Evolutionary conservation across 2,113 vertebrate genomes (phyloP).

Genomic region (Sturnira hondurensis): DNA sequence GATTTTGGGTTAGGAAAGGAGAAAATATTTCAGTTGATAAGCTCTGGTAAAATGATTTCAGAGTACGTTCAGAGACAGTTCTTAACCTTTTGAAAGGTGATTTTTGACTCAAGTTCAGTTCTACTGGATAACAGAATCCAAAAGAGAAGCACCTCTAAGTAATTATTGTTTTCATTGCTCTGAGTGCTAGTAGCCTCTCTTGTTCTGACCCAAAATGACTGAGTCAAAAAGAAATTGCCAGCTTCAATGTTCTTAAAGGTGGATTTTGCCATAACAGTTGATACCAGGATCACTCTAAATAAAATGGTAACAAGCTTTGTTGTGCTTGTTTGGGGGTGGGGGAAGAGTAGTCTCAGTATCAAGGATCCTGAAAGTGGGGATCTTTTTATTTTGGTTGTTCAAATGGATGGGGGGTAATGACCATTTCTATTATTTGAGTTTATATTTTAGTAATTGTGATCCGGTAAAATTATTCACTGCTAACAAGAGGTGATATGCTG

Average conservation of each 20-base stretch:
- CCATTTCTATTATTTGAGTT: not conserved
- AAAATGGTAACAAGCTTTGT: not conserved
- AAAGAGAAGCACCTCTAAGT: not conserved
- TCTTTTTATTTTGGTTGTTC: slow-evolving; percentile 29
- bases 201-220: not conserved
- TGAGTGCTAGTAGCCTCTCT: not conserved
- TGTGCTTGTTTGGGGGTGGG: not conserved
- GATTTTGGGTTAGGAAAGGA: not conserved
- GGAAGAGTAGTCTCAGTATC: not conserved
- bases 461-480: not conserved
- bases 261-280: not conserved
- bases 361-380: not conserved
- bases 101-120: not conserved
- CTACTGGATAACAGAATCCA: not conserved
- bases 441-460: not conserved
- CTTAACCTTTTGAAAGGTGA: not conserved
- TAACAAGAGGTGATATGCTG: not conserved
- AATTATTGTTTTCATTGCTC: not conserved
- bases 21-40: not conserved
- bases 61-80: not conserved
- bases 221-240: not conserved
- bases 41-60: not conserved
- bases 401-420: not conserved
- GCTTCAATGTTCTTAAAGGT: not conserved
- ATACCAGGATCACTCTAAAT: not conserved